Conservation (phyloP, 2,797 vertebrate species). For the Takifugu rubripes region DNA sequence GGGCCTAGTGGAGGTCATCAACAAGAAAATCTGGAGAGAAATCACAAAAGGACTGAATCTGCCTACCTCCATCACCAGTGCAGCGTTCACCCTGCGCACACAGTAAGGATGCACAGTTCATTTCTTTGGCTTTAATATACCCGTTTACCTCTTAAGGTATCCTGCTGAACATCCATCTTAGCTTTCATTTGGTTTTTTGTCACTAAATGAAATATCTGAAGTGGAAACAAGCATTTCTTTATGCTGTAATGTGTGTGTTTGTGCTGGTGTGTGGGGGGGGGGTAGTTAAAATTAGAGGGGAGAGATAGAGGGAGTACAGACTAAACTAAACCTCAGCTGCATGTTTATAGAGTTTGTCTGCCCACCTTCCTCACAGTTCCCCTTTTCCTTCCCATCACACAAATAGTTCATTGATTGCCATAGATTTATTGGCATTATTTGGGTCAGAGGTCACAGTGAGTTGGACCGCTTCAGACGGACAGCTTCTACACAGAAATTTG, state of each 20-base stretch:
- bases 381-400: conserved; percentile 55
- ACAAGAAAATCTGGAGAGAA: conserved; percentile 99
- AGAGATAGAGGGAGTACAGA: conserved; percentile 4
- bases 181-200: conserved; percentile 6
- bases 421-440: conserved; percentile 71
- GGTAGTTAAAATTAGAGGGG: too few species aligned
- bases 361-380: conserved; percentile 34
- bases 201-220: conserved; percentile 18
- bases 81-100: conserved; percentile 95
- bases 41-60: conserved; percentile 98
- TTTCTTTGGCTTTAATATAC: neutral
- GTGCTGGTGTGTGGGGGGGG: too few species aligned
- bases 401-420: conserved; percentile 55
- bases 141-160: too few species aligned
- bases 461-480: conserved; percentile 56
- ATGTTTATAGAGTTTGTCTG: conserved; percentile 57
- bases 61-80: conserved; percentile 97
- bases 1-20: conserved; percentile 97
- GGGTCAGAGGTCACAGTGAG: conserved; percentile 66
- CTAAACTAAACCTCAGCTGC: conserved; percentile 8
- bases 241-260: too few species aligned
- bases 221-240: conserved; percentile 11
- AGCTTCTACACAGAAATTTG: conserved; percentile 21
- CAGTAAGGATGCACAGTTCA: conserved; percentile 74
- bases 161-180: too few species aligned